Evolutionary conservation across 2,113 vertebrate genomes (phyloP).

Genomic region (Alethe diademata): DNA sequence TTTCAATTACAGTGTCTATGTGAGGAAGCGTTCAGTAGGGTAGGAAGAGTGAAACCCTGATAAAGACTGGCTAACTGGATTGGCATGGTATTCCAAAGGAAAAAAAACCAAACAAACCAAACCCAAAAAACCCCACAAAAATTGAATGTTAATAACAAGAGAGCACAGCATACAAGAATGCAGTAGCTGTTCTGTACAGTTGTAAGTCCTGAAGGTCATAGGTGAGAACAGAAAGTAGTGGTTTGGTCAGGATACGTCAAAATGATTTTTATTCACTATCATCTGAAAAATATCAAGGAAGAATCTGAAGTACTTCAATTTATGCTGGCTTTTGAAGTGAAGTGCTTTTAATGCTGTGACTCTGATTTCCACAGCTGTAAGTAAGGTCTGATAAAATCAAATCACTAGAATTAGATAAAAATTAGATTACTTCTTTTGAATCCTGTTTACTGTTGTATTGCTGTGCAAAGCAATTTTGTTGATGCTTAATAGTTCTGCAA

Average conservation of each 20-base stretch:
- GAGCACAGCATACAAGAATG: background rate
- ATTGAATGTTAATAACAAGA: background rate
- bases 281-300: background rate
- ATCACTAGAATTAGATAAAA: constrained; percentile 34
- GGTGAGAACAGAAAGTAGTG: background rate
- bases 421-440: constrained; percentile 8
- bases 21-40: background rate
- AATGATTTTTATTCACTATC: background rate
- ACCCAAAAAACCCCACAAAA: background rate
- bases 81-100: background rate
- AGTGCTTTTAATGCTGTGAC: background rate
- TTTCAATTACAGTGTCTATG: background rate
- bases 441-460: background rate
- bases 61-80: background rate
- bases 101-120: background rate
- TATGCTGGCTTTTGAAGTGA: background rate
- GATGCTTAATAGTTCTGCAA: background rate
- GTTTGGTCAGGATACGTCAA: background rate
- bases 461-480: background rate
- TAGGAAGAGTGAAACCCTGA: background rate
- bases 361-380: background rate
- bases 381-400: constrained; percentile 14
- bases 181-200: background rate
- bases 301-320: background rate
- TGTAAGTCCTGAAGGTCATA: background rate